phyloP scores from a whole-genome alignment of 1,140 invertebrate genomes.

The Drosophila teissieri region DNA sequence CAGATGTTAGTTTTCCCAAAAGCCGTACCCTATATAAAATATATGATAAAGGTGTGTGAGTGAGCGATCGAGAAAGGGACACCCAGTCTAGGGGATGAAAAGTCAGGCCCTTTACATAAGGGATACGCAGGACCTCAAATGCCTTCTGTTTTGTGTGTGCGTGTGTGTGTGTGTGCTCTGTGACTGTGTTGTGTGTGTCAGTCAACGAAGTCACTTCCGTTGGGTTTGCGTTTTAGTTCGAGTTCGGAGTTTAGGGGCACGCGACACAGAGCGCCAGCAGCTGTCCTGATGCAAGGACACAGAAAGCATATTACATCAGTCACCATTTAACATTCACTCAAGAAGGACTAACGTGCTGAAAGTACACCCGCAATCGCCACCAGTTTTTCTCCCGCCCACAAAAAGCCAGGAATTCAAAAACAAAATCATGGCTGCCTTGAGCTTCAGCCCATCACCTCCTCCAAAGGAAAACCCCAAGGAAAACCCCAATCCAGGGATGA shows the following conservation, averaged over 20 bases:
- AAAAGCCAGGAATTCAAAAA: background rate
- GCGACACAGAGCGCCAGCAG: slow-evolving; percentile 83
- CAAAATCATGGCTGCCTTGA: slow-evolving; percentile 60
- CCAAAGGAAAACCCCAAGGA: slow-evolving; percentile 36
- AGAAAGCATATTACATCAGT: slow-evolving; percentile 17
- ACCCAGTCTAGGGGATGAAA: slow-evolving; percentile 76
- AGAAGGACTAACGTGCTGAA: slow-evolving; percentile 1
- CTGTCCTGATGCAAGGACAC: slow-evolving; percentile 64
- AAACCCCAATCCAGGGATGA: slow-evolving; percentile 7
- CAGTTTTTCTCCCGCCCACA: background rate
- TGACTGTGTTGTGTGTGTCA: slow-evolving; percentile 43
- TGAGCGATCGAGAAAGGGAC: slow-evolving; percentile 37
- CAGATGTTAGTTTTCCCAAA: slow-evolving; percentile 85
- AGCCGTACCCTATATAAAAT: slow-evolving; percentile 25
- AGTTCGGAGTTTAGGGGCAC: slow-evolving; percentile 72
- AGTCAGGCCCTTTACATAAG: slow-evolving; percentile 67
- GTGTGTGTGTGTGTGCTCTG: slow-evolving; percentile 35
- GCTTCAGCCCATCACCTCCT: slow-evolving; percentile 43
- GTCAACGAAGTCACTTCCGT: slow-evolving; percentile 84
- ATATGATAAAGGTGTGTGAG: slow-evolving; percentile 10
- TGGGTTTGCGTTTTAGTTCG: slow-evolving; percentile 49
- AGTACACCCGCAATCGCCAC: slow-evolving; percentile 2
- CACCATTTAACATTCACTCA: slow-evolving; percentile 11
- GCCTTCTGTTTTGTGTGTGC: background rate
- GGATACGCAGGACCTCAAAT: slow-evolving; percentile 29